Conservation (phyloP, 2,797 vertebrate species). For the Liasis olivaceus region DNA sequence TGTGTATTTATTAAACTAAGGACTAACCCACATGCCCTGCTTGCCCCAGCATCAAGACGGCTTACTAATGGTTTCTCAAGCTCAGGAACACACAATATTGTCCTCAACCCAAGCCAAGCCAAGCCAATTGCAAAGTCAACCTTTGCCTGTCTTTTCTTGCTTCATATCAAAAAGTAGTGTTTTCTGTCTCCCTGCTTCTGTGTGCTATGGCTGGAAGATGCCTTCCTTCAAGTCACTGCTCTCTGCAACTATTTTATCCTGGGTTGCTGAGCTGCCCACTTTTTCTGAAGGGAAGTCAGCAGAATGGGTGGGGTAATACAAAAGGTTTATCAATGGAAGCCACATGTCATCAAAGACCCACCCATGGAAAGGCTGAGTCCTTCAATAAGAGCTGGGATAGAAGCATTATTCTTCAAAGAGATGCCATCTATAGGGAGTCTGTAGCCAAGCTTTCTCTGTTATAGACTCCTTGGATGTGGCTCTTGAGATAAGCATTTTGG, state of each 20-base stretch:
- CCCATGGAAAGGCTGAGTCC: neutral
- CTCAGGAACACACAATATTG: neutral
- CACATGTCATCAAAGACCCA: neutral
- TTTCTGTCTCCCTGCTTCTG: neutral
- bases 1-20: neutral
- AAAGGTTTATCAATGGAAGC: neutral
- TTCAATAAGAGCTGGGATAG: neutral
- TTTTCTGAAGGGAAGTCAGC: neutral
- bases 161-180: neutral
- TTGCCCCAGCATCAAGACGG: neutral
- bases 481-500: neutral
- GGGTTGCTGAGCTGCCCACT: neutral
- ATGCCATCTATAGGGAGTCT: neutral
- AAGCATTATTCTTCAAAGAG: neutral
- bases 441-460: neutral
- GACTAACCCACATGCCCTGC: neutral
- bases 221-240: neutral
- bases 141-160: neutral
- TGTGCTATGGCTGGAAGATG: neutral
- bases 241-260: neutral
- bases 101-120: neutral
- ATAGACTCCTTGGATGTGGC: neutral
- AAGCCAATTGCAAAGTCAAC: neutral
- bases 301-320: neutral
- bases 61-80: neutral